Conservation (phyloP, 1,140 invertebrate genomes). For the Sycophaga agraensis region DNA sequence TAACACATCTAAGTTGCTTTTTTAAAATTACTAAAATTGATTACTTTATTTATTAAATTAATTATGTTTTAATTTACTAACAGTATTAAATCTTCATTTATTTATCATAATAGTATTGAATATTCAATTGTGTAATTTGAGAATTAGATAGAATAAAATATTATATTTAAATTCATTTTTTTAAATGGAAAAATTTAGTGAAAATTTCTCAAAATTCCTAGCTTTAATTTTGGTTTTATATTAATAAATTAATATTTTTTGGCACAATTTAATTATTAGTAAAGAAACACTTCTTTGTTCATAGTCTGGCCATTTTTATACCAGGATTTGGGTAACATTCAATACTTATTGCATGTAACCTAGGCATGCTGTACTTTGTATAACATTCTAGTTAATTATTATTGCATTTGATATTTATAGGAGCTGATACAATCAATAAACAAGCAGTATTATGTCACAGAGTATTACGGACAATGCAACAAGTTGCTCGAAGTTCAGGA, state of each 20-base stretch:
- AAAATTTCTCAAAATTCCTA: background rate
- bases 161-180: too few relatives aligned
- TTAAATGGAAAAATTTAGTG: too few relatives aligned
- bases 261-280: background rate
- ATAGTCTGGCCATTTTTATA: constrained; percentile 87
- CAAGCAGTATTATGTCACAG: constrained; percentile 95
- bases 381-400: constrained; percentile 11
- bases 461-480: constrained; percentile 85
- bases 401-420: constrained; percentile 53
- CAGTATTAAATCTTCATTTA: too few relatives aligned
- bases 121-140: too few relatives aligned
- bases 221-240: background rate
- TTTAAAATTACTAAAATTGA: too few relatives aligned
- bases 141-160: too few relatives aligned
- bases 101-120: too few relatives aligned
- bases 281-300: constrained; percentile 50
- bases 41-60: too few relatives aligned
- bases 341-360: constrained; percentile 23
- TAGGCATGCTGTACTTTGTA: background rate
- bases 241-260: constrained; percentile 1
- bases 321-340: constrained; percentile 76
- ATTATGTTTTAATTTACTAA: too few relatives aligned
- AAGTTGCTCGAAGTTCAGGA: constrained; percentile 79
- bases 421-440: constrained; percentile 83
- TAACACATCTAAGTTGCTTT: too few relatives aligned